These are phyloP conservation scores for Toxotes chatareus DNA, from an alignment of 2,113 vertebrate species.

Conservation along the genomic window DNA sequence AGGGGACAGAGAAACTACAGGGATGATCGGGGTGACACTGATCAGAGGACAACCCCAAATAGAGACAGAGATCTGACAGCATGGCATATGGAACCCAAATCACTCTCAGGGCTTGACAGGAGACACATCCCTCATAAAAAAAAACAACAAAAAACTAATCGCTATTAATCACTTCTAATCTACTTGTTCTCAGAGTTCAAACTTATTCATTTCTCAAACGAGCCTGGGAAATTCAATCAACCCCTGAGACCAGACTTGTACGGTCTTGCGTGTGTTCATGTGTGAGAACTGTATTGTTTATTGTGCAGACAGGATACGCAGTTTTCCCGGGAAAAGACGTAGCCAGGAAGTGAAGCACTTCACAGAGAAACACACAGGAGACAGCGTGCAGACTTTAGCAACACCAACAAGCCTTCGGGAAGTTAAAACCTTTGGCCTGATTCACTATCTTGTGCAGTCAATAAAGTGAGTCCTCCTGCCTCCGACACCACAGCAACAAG, in stretches of 20 bases:
- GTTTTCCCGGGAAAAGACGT: conserved; percentile 84
- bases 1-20: conserved; percentile 18
- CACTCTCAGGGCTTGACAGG: background rate
- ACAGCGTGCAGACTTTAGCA: conserved; percentile 55
- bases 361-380: conserved; percentile 61
- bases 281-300: conserved; percentile 86
- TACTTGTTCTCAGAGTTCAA: conserved; percentile 23
- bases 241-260: conserved; percentile 42
- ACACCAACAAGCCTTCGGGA: conserved; percentile 48
- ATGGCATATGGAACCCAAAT: conserved; percentile 4
- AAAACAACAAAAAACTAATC: conserved; percentile 54
- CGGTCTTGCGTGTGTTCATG: conserved; percentile 71
- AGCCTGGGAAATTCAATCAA: conserved; percentile 64
- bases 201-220: conserved; percentile 1
- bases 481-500: conserved; percentile 33
- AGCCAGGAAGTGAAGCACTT: conserved; percentile 79
- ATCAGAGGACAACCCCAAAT: conserved; percentile 59
- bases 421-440: conserved; percentile 71
- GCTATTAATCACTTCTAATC: conserved; percentile 36
- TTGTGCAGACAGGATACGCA: conserved; percentile 83
- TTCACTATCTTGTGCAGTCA: conserved; percentile 62
- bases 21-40: conserved; percentile 40
- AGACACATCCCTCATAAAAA: conserved; percentile 10
- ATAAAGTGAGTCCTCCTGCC: conserved; percentile 54
- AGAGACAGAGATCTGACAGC: conserved; percentile 47